These are phyloP conservation scores for Oxyruncus cristatus DNA, from an alignment of 2,113 vertebrate species.

Conservation along the genomic window DNA sequence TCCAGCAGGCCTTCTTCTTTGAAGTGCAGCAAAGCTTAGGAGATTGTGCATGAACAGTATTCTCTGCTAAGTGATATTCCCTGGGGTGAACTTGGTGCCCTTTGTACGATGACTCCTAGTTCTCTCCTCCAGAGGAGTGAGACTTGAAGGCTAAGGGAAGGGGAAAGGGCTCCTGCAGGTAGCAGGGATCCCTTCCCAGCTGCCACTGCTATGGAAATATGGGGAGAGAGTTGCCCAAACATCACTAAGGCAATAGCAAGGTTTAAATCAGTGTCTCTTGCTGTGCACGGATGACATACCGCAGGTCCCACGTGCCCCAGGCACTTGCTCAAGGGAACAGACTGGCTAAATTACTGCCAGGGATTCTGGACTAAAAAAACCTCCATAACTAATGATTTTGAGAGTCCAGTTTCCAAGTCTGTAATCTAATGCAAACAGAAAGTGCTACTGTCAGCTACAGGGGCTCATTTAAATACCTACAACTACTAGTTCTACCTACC, in stretches of 20 bases:
- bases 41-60: neutral
- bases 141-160: neutral
- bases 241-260: neutral
- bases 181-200: neutral
- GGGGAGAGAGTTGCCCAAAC: neutral
- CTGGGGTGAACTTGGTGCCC: neutral
- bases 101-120: neutral
- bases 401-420: neutral
- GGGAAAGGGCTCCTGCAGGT: neutral
- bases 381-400: neutral
- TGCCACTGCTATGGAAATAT: neutral
- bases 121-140: neutral
- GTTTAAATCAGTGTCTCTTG: neutral
- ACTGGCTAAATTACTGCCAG: neutral
- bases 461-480: neutral
- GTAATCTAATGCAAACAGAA: neutral
- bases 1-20: neutral
- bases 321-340: neutral
- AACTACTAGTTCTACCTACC: neutral
- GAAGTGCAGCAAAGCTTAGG: neutral
- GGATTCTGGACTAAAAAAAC: neutral
- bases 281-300: neutral
- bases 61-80: neutral
- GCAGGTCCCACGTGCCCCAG: neutral
- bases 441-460: neutral